phyloP scores from a whole-genome alignment of 2,888 invertebrate genomes.

The Formica aserva region DNA sequence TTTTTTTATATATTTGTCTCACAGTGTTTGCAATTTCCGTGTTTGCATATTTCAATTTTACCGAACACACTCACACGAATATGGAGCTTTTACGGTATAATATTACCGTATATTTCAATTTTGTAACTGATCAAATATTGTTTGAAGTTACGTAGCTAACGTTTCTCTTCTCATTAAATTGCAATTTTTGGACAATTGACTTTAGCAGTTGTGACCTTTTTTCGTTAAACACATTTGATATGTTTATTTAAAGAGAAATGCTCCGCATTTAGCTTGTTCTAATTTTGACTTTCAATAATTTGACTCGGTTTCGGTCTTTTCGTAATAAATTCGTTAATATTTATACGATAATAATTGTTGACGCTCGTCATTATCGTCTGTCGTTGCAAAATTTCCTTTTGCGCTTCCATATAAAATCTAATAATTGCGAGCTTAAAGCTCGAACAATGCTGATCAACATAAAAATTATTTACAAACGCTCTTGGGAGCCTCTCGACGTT shows the following conservation, averaged over 20 bases:
- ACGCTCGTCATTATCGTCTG: background rate
- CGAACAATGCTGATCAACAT: background rate
- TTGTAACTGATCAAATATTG: constrained; percentile 12
- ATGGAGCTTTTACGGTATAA: background rate
- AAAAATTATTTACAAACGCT: constrained; percentile 3
- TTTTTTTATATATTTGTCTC: background rate
- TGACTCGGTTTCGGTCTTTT: background rate
- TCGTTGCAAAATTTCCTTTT: background rate
- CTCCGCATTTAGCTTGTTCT: background rate
- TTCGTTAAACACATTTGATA: background rate
- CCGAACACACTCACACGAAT: background rate
- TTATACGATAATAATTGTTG: background rate
- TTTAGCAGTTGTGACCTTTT: background rate
- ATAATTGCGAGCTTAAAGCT: background rate
- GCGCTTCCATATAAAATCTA: background rate
- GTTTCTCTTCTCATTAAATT: background rate
- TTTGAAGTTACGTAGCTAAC: background rate
- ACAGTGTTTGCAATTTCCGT: background rate
- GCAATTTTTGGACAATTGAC: background rate
- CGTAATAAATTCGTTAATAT: background rate
- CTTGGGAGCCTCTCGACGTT: background rate
- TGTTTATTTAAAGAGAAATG: background rate
- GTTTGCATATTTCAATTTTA: constrained; percentile 22
- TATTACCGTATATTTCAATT: background rate
- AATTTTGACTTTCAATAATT: background rate